phyloP scores from a whole-genome alignment of 2,888 invertebrate species.

The Microctonus aethiopoides region DNA sequence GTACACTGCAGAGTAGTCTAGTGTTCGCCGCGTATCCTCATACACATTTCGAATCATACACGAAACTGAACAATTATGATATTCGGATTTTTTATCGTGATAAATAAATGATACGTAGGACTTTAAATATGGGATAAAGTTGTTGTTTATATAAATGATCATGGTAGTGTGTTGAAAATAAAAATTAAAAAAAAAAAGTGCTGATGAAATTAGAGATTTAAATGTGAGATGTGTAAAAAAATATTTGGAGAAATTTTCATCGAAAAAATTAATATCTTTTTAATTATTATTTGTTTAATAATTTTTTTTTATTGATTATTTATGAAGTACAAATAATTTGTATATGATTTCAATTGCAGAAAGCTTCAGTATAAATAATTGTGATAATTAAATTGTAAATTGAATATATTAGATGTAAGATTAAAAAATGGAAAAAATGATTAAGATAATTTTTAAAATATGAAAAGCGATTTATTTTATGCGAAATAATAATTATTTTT shows the following conservation, averaged over 20 bases:
- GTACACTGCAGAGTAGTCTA: slow-evolving; percentile 63
- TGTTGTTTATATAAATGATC: neutral
- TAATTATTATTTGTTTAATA: too few species aligned
- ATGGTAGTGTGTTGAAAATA: neutral
- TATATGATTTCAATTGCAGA: too few species aligned
- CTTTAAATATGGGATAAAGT: neutral
- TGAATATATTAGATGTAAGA: too few species aligned
- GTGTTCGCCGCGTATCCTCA: slow-evolving; percentile 62
- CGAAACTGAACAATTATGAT: slow-evolving; percentile 28
- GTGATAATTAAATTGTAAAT: too few species aligned
- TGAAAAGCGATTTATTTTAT: neutral
- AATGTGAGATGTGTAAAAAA: neutral
- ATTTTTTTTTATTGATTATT: too few species aligned
- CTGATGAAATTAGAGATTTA: neutral
- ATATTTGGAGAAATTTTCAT: neutral
- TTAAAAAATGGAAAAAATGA: too few species aligned
- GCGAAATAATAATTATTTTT: neutral
- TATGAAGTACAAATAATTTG: too few species aligned
- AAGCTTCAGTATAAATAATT: too few species aligned
- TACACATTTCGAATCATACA: slow-evolving; percentile 54
- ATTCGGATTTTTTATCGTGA: slow-evolving; percentile 14
- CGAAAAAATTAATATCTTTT: too few species aligned
- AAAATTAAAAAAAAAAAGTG: too few species aligned
- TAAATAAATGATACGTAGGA: slow-evolving; percentile 16
- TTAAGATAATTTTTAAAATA: neutral